phyloP scores from a whole-genome alignment of 1,140 invertebrate genomes.

The Drosophila kanapiae region DNA sequence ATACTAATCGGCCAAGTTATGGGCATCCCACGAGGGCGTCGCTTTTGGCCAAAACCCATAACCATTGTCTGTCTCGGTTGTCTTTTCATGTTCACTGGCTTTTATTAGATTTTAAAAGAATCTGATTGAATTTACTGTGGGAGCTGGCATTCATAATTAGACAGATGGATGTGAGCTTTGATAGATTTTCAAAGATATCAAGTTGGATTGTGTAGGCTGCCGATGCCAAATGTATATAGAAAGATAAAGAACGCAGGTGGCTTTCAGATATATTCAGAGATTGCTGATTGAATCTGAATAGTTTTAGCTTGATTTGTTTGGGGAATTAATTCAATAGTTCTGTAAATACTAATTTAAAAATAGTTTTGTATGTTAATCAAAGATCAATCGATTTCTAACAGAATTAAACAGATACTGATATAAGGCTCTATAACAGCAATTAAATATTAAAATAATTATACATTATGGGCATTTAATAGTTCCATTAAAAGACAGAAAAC shows the following conservation, averaged over 20 bases:
- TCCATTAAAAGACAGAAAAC: background rate
- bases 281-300: conserved; percentile 11
- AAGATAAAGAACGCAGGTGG: conserved; percentile 13
- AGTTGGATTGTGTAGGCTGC: background rate
- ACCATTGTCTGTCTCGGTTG: conserved; percentile 45
- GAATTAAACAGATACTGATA: no score
- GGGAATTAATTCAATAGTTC: background rate
- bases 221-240: background rate
- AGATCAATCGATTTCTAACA: background rate
- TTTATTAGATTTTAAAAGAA: conserved; percentile 63
- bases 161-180: conserved; percentile 26
- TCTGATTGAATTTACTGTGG: conserved; percentile 62
- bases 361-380: background rate
- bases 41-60: conserved; percentile 73
- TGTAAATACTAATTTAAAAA: background rate
- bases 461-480: no score
- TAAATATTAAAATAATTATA: no score
- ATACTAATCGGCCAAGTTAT: conserved; percentile 76
- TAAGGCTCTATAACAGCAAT: no score
- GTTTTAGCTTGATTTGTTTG: background rate
- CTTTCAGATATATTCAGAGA: background rate
- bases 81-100: conserved; percentile 29
- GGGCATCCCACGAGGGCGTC: conserved; percentile 70
- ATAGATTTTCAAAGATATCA: conserved; percentile 41
- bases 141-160: conserved; percentile 47